These are phyloP conservation scores for Chloropsis hardwickii DNA, from an alignment of 2,113 vertebrate genomes.

Conservation along the genomic window DNA sequence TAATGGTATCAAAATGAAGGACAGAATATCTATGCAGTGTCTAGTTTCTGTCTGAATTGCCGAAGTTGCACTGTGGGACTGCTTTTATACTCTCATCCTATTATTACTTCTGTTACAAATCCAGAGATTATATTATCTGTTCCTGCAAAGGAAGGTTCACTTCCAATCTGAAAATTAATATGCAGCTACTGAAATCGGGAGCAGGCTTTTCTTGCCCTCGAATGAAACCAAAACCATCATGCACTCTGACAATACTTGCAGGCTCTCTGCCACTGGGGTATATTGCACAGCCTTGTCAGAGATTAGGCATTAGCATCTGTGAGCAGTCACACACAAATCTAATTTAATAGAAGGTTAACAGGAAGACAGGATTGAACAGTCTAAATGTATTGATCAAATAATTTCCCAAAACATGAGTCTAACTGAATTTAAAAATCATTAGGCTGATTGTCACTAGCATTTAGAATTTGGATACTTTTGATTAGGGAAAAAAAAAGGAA, in stretches of 20 bases:
- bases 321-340: constrained; percentile 15
- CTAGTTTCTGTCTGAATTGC: not conserved
- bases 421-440: constrained; percentile 54
- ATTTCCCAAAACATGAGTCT: constrained; percentile 15
- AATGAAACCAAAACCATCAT: not conserved
- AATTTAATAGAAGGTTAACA: not conserved
- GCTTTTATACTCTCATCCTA: not conserved
- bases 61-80: not conserved
- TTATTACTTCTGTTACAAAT: not conserved
- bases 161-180: not conserved
- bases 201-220: not conserved
- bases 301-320: not conserved
- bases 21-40: not conserved
- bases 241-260: not conserved
- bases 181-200: not conserved
- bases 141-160: not conserved
- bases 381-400: constrained; percentile 4
- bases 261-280: not conserved
- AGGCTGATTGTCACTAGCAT: constrained; percentile 12
- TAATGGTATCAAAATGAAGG: not conserved
- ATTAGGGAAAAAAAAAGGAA: not conserved
- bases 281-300: not conserved
- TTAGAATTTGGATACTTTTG: not conserved
- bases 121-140: not conserved
- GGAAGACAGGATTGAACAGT: constrained; percentile 7